Evolutionary conservation across 1,140 invertebrate species (phyloP).

Genomic region (Polypedilum pembai): DNA sequence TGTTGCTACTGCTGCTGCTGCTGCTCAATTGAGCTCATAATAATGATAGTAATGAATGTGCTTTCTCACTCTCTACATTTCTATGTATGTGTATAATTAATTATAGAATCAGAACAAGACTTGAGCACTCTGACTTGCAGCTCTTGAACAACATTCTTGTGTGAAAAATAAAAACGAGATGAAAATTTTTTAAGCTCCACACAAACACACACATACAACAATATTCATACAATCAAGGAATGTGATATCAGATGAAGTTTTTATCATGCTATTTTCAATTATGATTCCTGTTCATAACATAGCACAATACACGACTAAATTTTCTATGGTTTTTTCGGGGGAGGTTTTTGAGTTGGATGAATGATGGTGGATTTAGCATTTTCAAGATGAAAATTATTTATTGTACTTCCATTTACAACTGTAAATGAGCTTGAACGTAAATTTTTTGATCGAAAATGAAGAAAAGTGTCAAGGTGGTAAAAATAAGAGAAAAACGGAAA

Average conservation of each 20-base stretch:
- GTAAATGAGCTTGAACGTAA: too few species aligned
- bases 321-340: constrained; percentile 18
- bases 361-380: background rate
- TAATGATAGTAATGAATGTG: constrained; percentile 3
- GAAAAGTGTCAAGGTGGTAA: background rate
- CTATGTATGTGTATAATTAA: constrained; percentile 15
- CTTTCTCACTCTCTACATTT: background rate
- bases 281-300: constrained; percentile 24
- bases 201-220: background rate
- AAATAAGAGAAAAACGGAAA: background rate
- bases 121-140: background rate
- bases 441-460: too few species aligned
- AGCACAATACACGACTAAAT: constrained; percentile 20
- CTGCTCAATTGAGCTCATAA: constrained; percentile 21
- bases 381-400: too few species aligned
- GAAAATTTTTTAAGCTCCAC: background rate
- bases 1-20: background rate
- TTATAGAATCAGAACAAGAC: background rate
- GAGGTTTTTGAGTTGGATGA: background rate
- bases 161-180: too few species aligned
- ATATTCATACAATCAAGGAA: constrained; percentile 26
- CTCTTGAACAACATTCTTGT: background rate
- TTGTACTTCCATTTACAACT: too few species aligned
- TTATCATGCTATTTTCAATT: constrained; percentile 28
- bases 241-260: constrained; percentile 15